These are phyloP conservation scores for Mimas tiliae DNA, from an alignment of 2,888 invertebrate species.

Conservation along the genomic window DNA sequence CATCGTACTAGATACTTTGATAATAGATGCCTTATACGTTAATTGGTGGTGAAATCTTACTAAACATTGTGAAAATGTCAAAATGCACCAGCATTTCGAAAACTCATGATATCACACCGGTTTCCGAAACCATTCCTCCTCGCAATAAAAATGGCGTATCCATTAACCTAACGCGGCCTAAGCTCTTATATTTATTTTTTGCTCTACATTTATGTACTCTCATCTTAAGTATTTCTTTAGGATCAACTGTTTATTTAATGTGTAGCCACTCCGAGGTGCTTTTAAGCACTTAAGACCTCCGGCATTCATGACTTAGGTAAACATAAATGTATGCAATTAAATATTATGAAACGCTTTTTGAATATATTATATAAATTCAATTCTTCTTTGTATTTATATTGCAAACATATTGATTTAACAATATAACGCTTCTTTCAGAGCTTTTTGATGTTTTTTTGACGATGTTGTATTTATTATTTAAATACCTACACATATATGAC, in stretches of 20 bases:
- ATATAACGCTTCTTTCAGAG: too few relatives aligned
- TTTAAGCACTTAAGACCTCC: conserved; percentile 16
- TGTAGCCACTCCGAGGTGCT: neutral
- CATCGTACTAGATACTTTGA: too few relatives aligned
- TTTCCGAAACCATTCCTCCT: conserved; percentile 9
- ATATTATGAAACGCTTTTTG: neutral
- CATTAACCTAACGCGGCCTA: conserved; percentile 17
- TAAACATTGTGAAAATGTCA: too few relatives aligned
- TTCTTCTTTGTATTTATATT: neutral
- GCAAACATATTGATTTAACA: too few relatives aligned
- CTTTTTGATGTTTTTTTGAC: too few relatives aligned
- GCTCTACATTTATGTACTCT: conserved; percentile 16
- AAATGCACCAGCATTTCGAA: neutral
- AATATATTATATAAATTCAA: neutral
- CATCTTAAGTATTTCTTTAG: conserved; percentile 25
- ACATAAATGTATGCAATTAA: conserved; percentile 4
- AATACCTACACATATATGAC: too few relatives aligned
- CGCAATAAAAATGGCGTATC: conserved; percentile 22
- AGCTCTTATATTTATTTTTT: conserved; percentile 20
- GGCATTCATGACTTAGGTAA: conserved; percentile 11
- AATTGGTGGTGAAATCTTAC: too few relatives aligned
- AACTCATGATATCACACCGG: neutral
- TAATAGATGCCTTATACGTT: too few relatives aligned
- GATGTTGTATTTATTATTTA: too few relatives aligned
- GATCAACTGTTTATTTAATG: conserved; percentile 25